Evolutionary conservation across 1,140 invertebrate genomes (phyloP).

Genomic region (Leptopilina clavipes): DNA sequence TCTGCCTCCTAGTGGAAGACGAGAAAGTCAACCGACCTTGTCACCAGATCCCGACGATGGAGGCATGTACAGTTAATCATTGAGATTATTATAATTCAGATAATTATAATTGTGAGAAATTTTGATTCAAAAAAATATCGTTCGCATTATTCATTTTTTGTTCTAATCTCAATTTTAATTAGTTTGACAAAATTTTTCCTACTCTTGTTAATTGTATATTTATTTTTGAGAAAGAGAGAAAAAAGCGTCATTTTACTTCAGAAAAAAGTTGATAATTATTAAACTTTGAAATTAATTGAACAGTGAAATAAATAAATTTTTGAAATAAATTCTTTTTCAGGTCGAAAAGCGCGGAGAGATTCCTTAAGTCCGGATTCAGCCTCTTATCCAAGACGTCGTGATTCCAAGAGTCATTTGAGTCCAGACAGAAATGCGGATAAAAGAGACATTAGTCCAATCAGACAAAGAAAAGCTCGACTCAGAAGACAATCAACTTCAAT

Average conservation of each 20-base stretch:
- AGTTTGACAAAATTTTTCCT: too few relatives aligned
- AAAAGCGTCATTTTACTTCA: too few relatives aligned
- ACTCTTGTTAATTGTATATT: too few relatives aligned
- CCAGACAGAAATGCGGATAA: constrained; percentile 84
- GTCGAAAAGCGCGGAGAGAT: constrained; percentile 85
- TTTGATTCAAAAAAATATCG: too few relatives aligned
- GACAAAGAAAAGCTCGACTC: constrained; percentile 79
- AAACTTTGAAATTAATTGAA: too few relatives aligned
- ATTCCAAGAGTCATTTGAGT: constrained; percentile 85
- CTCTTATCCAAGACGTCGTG: constrained; percentile 79
- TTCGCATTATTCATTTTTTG: too few relatives aligned
- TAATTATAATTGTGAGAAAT: too few relatives aligned
- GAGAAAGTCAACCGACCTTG: constrained; percentile 86
- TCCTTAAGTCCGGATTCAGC: constrained; percentile 92
- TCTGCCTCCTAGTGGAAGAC: constrained; percentile 80
- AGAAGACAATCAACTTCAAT: constrained; percentile 88
- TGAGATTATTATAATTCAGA: too few relatives aligned
- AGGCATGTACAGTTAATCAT: too few relatives aligned
- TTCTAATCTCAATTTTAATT: too few relatives aligned
- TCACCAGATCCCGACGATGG: constrained; percentile 82
- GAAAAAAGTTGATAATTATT: too few relatives aligned
- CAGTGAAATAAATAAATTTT: not conserved
- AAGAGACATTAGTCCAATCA: constrained; percentile 82
- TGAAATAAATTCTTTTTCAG: constrained; percentile 71
- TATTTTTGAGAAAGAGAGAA: too few relatives aligned